Evolutionary conservation across 2,113 vertebrate species (phyloP), one percentile per base, ranked within the genome.

Genomic region (Larimichthys polyactis): DNA sequence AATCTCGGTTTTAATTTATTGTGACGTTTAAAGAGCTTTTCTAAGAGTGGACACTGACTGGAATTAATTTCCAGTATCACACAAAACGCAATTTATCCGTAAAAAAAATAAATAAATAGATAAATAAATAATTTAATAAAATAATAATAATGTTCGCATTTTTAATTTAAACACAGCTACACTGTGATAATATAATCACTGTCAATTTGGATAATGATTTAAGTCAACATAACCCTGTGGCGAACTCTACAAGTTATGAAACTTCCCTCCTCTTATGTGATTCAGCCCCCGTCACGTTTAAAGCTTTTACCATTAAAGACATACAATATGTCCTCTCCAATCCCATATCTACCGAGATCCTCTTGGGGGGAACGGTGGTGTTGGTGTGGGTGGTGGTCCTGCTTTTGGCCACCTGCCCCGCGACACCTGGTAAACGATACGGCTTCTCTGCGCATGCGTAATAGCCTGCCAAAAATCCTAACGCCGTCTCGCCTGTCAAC

Each of bases 381-480:
- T 68, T 60, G 10, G 20, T 44, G 54, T 29, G 1, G 11, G 19
- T 43, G 73, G 85, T 67, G 77, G 78, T 75, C 75, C 72, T 44
- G 72, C 70, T 83, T 89, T 89, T 72, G 83, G 82, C 92, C 95
- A 96, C 96, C 95, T 97, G 96, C 90, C 79, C 77, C 76, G 81
- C 81, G 89, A 95, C 96, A 97, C 96, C 97, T 97, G 96, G 95
- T 92, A 93, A 95, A 83, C 93, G 94, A 87, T 40, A 71, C 83
- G n/a, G 69, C 54, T 4, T 49, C 59, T 79, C 44, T 92, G 89
- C 93, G 88, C 94, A 92, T 92, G 94, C 94, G 93, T 91, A 92
- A 91, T 92, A 75, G 70, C 11, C 48, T 67, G 85, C 86, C 88
- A 90, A 84, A 81, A 90, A 92, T 92, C 87, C 87, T 65, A 90